Evolutionary conservation across 2,888 invertebrate species (phyloP).

Genomic region (Melanchra persicariae): DNA sequence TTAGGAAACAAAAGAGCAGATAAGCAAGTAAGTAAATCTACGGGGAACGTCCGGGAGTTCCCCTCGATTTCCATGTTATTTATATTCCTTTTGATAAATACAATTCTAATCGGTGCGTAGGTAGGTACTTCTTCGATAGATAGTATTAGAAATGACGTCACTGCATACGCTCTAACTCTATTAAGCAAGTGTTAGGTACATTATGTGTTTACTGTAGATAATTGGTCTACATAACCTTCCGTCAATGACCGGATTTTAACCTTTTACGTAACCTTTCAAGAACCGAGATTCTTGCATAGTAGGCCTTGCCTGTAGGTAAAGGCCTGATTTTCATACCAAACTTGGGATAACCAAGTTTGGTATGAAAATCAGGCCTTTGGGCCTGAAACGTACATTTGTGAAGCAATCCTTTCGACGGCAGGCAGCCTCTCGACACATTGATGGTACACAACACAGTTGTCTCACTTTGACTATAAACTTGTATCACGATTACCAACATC

Average conservation of each 20-base stretch:
- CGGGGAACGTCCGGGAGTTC: not conserved
- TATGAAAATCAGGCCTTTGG: constrained; percentile 3
- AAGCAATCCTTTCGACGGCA: constrained; percentile 13
- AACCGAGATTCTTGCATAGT: not conserved
- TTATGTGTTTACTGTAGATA: constrained; percentile 5
- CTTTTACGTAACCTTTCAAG: constrained; percentile 39
- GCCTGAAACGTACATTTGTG: constrained; percentile 50
- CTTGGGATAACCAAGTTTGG: no score
- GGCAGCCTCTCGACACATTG: constrained; percentile 22
- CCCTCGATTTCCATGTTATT: not conserved
- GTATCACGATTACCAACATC: constrained; percentile 68
- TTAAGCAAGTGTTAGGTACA: not conserved
- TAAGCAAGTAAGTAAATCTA: not conserved
- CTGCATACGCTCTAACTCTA: not conserved
- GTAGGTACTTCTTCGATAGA: not conserved
- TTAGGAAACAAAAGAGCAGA: not conserved
- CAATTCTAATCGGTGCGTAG: not conserved
- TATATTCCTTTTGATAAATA: not conserved
- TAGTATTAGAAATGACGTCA: constrained; percentile 21
- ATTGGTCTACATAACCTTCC: constrained; percentile 4
- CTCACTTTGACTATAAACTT: constrained; percentile 48
- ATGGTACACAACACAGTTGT: constrained; percentile 49
- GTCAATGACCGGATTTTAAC: constrained; percentile 17
- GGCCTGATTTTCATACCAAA: no score
- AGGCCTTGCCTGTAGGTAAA: no score